Percentiles rank a stretch among this genome's conserved stretches.
These are phyloP conservation scores for Hydrolagus colliei DNA, from an alignment of 2,797 vertebrate species.

Conservation along the genomic window DNA sequence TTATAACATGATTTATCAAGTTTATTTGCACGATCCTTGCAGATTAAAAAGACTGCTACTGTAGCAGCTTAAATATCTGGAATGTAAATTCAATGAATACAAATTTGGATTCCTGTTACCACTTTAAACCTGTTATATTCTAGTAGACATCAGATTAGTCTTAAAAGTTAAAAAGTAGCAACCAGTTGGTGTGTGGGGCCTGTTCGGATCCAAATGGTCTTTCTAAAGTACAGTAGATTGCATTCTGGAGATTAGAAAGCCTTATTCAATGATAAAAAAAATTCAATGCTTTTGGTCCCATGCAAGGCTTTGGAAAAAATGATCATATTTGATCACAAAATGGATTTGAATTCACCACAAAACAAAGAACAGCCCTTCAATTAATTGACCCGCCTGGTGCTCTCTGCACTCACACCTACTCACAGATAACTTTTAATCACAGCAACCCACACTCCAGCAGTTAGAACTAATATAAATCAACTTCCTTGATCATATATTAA, in stretches of 20 bases:
- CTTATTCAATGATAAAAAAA: neutral
- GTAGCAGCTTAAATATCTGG: neutral
- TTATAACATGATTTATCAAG: neutral
- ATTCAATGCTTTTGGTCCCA: neutral
- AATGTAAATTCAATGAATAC: neutral
- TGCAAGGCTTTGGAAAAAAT: neutral
- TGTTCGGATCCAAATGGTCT: neutral
- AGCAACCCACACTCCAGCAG: constrained; percentile 10
- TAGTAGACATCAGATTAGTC: neutral
- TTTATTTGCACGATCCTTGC: neutral
- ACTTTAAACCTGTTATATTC: neutral
- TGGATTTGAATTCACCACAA: neutral
- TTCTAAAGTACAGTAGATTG: neutral
- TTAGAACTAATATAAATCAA: neutral
- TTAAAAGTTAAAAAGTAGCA: neutral
- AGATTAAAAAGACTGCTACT: neutral
- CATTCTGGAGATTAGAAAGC: neutral
- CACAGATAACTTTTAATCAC: neutral
- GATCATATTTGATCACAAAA: neutral
- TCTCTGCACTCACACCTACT: neutral
- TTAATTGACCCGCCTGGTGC: neutral
- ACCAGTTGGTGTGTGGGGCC: neutral
- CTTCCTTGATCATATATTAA: neutral
- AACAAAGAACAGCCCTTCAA: constrained; percentile 14
- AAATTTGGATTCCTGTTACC: neutral